A percentile compares a stretch with the other conserved stretches of the same genome.
Conservation (phyloP, 2,888 invertebrate species). For the Coleophora deauratella region DNA sequence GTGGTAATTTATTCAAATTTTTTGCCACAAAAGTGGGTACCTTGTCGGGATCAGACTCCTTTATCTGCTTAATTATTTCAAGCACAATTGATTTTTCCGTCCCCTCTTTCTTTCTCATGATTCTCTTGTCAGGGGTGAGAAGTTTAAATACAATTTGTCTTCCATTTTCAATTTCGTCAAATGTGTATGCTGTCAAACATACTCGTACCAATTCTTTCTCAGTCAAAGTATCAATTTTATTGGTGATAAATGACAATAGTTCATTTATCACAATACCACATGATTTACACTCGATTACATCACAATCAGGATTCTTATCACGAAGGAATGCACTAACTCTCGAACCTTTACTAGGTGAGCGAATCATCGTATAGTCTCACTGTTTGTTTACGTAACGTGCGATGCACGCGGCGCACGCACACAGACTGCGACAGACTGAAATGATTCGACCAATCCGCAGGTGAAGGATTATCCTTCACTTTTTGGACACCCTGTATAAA, state of each 20-base stretch:
- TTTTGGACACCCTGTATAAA: no score
- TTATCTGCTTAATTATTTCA: conserved; percentile 7
- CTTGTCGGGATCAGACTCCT: conserved; percentile 2
- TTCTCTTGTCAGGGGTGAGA: conserved; percentile 1
- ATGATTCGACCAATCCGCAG: no score
- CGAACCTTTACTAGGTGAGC: no score
- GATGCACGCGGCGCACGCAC: no score
- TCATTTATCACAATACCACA: conserved; percentile 2
- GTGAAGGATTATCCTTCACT: no score
- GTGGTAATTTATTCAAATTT: conserved; percentile 1
- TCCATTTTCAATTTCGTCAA: conserved; percentile 5
- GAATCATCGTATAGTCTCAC: no score
- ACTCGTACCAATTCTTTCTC: conserved; percentile 7
- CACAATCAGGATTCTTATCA: no score
- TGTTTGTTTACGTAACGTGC: no score
- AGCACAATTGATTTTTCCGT: conserved; percentile 5
- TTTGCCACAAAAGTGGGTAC: conserved; percentile 6
- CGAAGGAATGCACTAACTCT: no score
- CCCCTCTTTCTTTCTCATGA: conserved; percentile 6
- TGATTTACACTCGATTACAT: no score
- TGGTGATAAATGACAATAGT: conserved; percentile 4
- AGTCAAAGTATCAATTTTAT: conserved; percentile 6
- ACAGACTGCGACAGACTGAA: no score
- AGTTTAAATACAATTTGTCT: conserved; percentile 1
- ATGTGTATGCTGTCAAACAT: conserved; percentile 6